phyloP scores from a whole-genome alignment of 1,140 invertebrate species.

The Drosophila asahinai region DNA sequence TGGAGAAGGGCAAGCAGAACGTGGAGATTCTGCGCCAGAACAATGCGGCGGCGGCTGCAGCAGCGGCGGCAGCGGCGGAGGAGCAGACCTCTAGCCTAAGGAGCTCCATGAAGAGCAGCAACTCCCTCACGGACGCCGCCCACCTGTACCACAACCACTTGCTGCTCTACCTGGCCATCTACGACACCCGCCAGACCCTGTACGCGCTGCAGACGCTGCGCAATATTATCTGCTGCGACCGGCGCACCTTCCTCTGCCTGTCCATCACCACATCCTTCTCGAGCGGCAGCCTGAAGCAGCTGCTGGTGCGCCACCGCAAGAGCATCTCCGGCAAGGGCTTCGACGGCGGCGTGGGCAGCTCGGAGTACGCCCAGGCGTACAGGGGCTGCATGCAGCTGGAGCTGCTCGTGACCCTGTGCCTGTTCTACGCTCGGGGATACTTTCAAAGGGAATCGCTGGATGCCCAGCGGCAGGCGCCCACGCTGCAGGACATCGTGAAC shows the following conservation, averaged over 20 bases:
- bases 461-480: conserved; percentile 87
- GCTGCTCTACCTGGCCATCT: conserved; percentile 92
- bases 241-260: conserved; percentile 90
- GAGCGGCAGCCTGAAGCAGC: conserved; percentile 85
- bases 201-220: conserved; percentile 92
- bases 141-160: conserved; percentile 94
- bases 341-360: conserved; percentile 88
- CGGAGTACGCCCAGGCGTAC: conserved; percentile 88
- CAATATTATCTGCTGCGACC: conserved; percentile 90
- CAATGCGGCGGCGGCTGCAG: conserved; percentile 57
- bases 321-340: conserved; percentile 93
- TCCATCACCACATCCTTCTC: conserved; percentile 90
- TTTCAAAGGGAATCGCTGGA: conserved; percentile 89
- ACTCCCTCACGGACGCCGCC: conserved; percentile 81
- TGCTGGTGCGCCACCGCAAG: conserved; percentile 92
- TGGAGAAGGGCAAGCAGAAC: conserved; percentile 84
- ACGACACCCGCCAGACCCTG: conserved; percentile 91
- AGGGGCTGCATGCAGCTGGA: conserved; percentile 94
- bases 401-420: conserved; percentile 91
- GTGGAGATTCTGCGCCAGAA: conserved; percentile 80
- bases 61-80: conserved; percentile 43
- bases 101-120: conserved; percentile 72
- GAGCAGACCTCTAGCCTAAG: conserved; percentile 61
- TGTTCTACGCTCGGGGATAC: conserved; percentile 93
- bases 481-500: conserved; percentile 90